These are phyloP conservation scores for Pampusana beccarii DNA, from an alignment of 2,113 vertebrate species.

Conservation along the genomic window DNA sequence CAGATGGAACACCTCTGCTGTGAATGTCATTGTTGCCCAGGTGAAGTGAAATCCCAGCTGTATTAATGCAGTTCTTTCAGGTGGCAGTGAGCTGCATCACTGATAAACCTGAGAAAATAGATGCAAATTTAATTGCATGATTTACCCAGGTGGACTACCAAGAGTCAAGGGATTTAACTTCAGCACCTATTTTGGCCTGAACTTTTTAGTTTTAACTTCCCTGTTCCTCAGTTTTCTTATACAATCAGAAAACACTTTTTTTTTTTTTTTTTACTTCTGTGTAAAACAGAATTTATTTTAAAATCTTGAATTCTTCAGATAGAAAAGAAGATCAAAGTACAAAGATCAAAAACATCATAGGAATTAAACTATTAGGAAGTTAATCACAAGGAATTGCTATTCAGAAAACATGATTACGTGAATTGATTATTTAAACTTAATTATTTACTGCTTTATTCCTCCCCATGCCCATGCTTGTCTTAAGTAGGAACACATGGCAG, in stretches of 20 bases:
- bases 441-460: neutral
- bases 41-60: slow-evolving; percentile 53
- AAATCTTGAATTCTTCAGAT: neutral
- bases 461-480: neutral
- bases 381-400: neutral
- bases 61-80: slow-evolving; percentile 34
- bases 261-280: neutral
- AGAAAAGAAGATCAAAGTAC: neutral
- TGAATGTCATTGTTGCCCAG: slow-evolving; percentile 56
- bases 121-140: slow-evolving; percentile 47
- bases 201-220: neutral
- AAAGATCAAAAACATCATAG: neutral
- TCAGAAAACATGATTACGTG: neutral
- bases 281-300: neutral
- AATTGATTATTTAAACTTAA: neutral
- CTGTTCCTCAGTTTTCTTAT: neutral
- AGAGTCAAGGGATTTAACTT: slow-evolving; percentile 28
- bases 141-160: slow-evolving; percentile 5
- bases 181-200: neutral
- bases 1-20: slow-evolving; percentile 58
- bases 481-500: neutral
- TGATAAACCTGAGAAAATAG: slow-evolving; percentile 38
- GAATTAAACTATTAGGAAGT: neutral
- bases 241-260: neutral
- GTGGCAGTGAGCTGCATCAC: slow-evolving; percentile 17